Conservation (phyloP, 2,888 invertebrate genomes). For the Polyploca ridens region DNA sequence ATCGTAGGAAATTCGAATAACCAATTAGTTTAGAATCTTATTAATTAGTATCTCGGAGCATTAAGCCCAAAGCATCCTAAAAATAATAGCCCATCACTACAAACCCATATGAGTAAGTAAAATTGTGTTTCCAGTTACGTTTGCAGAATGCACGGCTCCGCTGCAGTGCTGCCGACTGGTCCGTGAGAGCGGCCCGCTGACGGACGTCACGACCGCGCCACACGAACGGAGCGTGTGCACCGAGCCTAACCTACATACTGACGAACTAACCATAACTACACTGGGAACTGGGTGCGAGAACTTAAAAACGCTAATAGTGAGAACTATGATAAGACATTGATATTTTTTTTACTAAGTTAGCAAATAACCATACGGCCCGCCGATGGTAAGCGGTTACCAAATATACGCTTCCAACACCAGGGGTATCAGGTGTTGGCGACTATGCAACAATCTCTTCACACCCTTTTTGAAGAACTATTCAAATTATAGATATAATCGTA, state of each 20-base stretch:
- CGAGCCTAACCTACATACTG: slow-evolving; percentile 42
- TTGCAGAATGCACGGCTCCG: slow-evolving; percentile 1
- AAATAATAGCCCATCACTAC: neutral
- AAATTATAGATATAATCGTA: neutral
- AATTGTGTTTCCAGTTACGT: slow-evolving; percentile 1
- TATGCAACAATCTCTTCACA: too few species aligned
- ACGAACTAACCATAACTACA: neutral
- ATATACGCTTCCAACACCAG: too few species aligned
- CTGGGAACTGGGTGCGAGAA: slow-evolving; percentile 2
- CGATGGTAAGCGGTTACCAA: too few species aligned
- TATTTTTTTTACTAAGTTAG: too few species aligned
- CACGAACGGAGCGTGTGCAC: slow-evolving; percentile 36
- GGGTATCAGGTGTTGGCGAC: too few species aligned
- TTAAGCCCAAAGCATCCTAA: neutral
- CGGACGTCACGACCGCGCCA: slow-evolving; percentile 50
- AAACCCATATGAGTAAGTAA: neutral
- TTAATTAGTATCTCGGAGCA: too few species aligned
- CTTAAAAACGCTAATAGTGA: neutral
- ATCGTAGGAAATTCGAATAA: too few species aligned
- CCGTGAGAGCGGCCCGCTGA: slow-evolving; percentile 52
- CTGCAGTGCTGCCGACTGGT: slow-evolving; percentile 14
- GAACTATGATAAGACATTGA: neutral
- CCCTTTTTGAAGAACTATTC: too few species aligned
- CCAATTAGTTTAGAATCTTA: too few species aligned
- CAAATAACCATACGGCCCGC: too few species aligned